phyloP scores from a whole-genome alignment of 53 echinoderm and acorn worm species.

The Luidia sarsii region DNA sequence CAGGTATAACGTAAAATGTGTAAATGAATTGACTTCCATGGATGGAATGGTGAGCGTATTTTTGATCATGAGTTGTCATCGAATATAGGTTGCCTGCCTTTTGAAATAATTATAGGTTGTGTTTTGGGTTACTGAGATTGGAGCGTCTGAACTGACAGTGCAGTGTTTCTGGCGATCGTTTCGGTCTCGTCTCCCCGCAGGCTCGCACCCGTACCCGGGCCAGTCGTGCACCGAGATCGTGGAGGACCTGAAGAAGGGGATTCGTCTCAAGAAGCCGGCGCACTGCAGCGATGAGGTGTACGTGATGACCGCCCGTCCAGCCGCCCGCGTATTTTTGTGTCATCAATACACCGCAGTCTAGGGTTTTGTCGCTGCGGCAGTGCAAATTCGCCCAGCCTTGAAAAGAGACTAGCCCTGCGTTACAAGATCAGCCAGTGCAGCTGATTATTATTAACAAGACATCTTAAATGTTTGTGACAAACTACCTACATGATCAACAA shows the following conservation, averaged over 20 bases:
- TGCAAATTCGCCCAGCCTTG: no score
- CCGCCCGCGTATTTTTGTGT: background rate
- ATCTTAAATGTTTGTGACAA: no score
- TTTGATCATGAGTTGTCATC: no score
- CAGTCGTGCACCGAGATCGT: constrained; percentile 14
- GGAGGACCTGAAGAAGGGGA: constrained; percentile 1
- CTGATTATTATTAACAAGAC: no score
- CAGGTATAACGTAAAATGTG: no score
- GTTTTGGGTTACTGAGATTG: background rate
- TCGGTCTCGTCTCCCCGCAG: background rate
- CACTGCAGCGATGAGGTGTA: constrained; percentile 36
- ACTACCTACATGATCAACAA: no score
- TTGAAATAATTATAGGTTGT: background rate
- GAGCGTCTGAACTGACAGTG: background rate
- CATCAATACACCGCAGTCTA: no score
- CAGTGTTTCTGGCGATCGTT: background rate
- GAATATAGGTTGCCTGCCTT: background rate
- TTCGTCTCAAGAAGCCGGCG: constrained; percentile 20
- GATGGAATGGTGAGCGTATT: no score
- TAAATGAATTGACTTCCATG: no score
- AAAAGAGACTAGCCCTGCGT: no score
- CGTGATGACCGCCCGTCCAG: background rate
- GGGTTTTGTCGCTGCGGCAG: no score
- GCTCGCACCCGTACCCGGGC: constrained; percentile 32
- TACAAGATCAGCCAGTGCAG: no score